Base-by-base conservation (phyloP, 2,888 invertebrate genomes). In the Holacanthella duospinosa region DNA sequence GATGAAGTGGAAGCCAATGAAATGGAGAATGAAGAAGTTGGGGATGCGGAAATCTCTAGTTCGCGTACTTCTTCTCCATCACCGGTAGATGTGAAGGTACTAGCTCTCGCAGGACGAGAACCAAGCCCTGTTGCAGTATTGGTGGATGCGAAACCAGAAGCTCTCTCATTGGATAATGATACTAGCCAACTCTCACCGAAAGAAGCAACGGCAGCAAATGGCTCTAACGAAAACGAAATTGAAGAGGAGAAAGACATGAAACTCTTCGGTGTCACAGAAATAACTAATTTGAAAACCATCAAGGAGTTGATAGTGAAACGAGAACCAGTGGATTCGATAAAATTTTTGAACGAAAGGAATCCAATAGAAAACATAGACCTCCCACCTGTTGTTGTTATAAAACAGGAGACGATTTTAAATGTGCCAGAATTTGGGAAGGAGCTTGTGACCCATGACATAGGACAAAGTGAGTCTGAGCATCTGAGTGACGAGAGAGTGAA, bases 1-100 rank as follows among this genome's bases (percentile, higher is more conserved):
- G 83, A 83, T 65, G 82, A 82, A 66, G 80, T 82, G 66, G 85
- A 84, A 55, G 64, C 66, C 57, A 63, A 63, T 60, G 68, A 68
- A 64, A 67, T 64, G 60, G 71, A 71, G 54, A 70, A 67, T 48
- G 61, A 60, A 55, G 71, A 70, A 53, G 60, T 57, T 29, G 67
- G 53, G 43, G 72, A 73, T 21, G 63, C 64, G 55, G 73, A 73
- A 58, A 71, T 71, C 62, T 69, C 70, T n/a, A 74, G 73, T 63
- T 73, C 73, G 26, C 59, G 73, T 43, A 69, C 73, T 26, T 71
- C 73, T 9, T 73, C 74, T 9, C 73, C 74, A 9, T 63, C 67
- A 29, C 67, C 69, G 27, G 72, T 69, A 44, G 69, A 70, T 27
- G 64, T 68, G 2, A 64, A 64, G 57, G 69, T 65, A 29, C 66